Percentiles rank a stretch among this genome's conserved stretches.
These are phyloP conservation scores for Geothlypis trichas DNA, from an alignment of 2,113 vertebrate genomes.

Conservation along the genomic window DNA sequence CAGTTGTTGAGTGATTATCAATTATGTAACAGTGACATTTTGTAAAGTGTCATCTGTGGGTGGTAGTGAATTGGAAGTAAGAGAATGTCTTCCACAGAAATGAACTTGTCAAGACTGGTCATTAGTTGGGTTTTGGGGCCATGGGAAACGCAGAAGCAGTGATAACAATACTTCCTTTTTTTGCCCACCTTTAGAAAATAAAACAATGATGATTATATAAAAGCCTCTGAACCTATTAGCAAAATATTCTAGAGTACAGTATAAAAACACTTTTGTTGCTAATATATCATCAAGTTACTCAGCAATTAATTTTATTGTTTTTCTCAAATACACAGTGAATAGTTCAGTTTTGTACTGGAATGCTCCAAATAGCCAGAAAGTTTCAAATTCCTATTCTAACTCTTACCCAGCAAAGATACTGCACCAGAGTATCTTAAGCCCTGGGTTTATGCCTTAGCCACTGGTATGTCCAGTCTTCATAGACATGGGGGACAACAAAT, in stretches of 20 bases:
- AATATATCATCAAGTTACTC: background rate
- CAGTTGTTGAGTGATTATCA: conserved; percentile 70
- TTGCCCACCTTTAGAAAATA: background rate
- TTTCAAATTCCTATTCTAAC: background rate
- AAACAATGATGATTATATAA: background rate
- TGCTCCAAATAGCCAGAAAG: background rate
- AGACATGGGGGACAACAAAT: background rate
- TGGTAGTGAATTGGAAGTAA: conserved; percentile 68
- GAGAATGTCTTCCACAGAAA: conserved; percentile 70
- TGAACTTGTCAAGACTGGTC: conserved; percentile 64
- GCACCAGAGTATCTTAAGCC: background rate
- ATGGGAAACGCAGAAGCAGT: conserved; percentile 26
- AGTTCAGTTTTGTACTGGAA: background rate
- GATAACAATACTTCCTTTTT: conserved; percentile 5
- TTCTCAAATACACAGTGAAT: background rate
- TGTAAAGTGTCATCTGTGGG: conserved; percentile 65
- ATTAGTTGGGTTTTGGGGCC: conserved; percentile 49
- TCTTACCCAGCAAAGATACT: background rate
- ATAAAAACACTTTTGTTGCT: background rate
- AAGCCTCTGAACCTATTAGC: background rate
- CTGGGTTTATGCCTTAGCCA: background rate
- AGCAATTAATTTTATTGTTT: background rate
- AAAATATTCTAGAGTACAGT: background rate
- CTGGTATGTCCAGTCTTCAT: background rate
- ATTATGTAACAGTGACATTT: conserved; percentile 72